These are phyloP conservation scores for Rafetus swinhoei DNA, from an alignment of 2,113 vertebrate species.

Conservation along the genomic window DNA sequence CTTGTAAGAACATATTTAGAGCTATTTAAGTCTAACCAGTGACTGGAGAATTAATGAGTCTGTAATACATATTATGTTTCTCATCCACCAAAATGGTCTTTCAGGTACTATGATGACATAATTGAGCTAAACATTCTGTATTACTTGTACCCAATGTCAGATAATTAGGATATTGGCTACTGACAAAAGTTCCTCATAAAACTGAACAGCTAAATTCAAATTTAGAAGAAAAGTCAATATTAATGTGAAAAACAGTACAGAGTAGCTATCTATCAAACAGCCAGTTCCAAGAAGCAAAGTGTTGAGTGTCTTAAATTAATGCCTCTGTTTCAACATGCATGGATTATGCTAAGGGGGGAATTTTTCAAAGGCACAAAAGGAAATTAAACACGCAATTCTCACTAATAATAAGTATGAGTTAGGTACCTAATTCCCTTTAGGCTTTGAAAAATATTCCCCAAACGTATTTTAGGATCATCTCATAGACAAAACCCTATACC, in stretches of 20 bases:
- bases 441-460: not conserved
- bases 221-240: not conserved
- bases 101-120: rapidly evolving
- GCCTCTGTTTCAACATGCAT: rapidly evolving
- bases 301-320: not conserved
- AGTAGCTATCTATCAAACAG: not conserved
- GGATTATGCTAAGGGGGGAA: not conserved
- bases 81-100: not conserved
- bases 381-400: not conserved
- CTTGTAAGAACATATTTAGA: rapidly evolving
- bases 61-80: not conserved
- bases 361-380: not conserved
- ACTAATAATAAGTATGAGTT: not conserved
- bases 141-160: rapidly evolving
- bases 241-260: rapidly evolving
- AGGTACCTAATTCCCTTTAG: not conserved
- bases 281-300: not conserved
- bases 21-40: not conserved
- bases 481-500: not conserved
- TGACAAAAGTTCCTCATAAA: not conserved
- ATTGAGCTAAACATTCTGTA: not conserved
- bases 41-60: not conserved
- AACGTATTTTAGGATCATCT: not conserved
- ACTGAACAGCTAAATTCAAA: not conserved
- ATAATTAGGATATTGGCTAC: rapidly evolving